A percentile compares a stretch with the other conserved stretches of the same genome.
Conservation (phyloP, 2,888 invertebrate species). For the Pilophorus perplexus region DNA sequence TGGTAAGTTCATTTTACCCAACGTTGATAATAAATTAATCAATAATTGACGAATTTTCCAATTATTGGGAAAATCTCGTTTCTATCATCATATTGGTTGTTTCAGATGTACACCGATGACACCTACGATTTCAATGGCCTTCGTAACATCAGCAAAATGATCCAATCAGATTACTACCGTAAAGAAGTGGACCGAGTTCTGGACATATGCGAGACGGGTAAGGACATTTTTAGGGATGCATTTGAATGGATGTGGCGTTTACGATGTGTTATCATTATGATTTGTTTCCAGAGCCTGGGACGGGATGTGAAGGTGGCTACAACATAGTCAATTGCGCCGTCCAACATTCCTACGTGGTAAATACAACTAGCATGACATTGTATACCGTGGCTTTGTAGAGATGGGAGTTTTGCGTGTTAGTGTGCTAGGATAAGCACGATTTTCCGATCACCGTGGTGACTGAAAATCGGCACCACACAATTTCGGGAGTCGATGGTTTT, state of each 20-base stretch:
- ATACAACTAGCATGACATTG: background rate
- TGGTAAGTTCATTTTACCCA: too few relatives aligned
- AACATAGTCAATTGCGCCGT: constrained; percentile 31
- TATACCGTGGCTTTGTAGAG: too few relatives aligned
- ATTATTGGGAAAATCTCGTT: background rate
- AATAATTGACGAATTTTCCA: background rate
- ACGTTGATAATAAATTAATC: too few relatives aligned
- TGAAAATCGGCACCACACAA: too few relatives aligned
- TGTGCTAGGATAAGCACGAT: too few relatives aligned
- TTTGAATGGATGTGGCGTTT: background rate
- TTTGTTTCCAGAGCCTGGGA: constrained; percentile 32
- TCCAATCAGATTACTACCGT: constrained; percentile 20
- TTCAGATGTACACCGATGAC: constrained; percentile 16
- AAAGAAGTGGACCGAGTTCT: constrained; percentile 20
- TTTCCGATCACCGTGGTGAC: too few relatives aligned
- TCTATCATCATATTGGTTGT: background rate
- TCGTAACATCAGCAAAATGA: background rate
- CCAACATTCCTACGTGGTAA: constrained; percentile 29
- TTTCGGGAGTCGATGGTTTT: too few relatives aligned
- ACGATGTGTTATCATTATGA: background rate
- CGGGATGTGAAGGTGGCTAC: constrained; percentile 29
- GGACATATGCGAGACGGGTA: constrained; percentile 32
- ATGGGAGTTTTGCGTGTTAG: too few relatives aligned
- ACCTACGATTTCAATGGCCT: constrained; percentile 18
- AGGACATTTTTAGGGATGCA: background rate